These are phyloP conservation scores for Oeneis ivallda DNA, from an alignment of 2,888 invertebrate species.

Conservation along the genomic window DNA sequence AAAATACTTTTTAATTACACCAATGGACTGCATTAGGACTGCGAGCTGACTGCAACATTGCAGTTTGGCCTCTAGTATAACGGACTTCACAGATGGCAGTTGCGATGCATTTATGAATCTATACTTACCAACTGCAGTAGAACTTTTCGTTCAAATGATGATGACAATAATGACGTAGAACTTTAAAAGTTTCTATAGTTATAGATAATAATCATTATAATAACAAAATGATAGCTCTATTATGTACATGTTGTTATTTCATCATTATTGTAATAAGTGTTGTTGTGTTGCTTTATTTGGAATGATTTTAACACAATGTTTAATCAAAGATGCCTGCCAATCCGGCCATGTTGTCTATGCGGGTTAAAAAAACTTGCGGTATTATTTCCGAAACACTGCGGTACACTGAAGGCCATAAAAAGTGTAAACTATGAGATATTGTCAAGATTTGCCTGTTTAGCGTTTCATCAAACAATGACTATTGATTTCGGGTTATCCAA, in stretches of 20 bases:
- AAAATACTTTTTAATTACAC: no score
- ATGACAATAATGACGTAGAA: not conserved
- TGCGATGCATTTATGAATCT: no score
- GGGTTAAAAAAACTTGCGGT: slow-evolving; percentile 2
- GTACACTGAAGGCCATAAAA: not conserved
- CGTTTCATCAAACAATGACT: slow-evolving; percentile 51
- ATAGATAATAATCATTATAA: not conserved
- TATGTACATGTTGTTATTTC: not conserved
- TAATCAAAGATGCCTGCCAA: slow-evolving; percentile 1
- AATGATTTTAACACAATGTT: slow-evolving; percentile 11
- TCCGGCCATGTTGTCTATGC: slow-evolving; percentile 3
- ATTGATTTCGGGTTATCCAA: slow-evolving; percentile 51
- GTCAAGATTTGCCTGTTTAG: slow-evolving; percentile 32
- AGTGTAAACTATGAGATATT: slow-evolving; percentile 4
- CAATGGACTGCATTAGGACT: no score
- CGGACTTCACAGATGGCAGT: no score
- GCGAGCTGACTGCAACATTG: no score
- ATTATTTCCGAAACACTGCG: not conserved
- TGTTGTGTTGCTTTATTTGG: slow-evolving; percentile 14
- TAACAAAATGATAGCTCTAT: not conserved
- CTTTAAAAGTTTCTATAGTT: not conserved
- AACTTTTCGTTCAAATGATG: no score
- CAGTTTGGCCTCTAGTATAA: no score
- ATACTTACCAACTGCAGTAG: no score
- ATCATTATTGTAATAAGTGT: not conserved